Percentiles rank a stretch among this genome's conserved stretches.
These are phyloP conservation scores for Ectobius pallidus DNA, from an alignment of 2,888 invertebrate species.

Conservation along the genomic window DNA sequence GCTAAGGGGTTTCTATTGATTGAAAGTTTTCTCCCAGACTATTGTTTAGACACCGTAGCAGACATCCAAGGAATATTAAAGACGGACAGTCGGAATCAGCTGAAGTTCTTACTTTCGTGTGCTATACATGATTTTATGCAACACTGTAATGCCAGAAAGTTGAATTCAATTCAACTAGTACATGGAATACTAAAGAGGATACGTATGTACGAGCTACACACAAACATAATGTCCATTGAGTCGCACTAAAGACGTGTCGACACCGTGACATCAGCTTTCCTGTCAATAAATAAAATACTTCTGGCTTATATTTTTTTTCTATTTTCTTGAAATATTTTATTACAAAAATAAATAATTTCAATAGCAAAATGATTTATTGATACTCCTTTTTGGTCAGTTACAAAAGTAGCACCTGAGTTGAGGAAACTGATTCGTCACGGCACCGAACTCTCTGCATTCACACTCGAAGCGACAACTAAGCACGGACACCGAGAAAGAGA, in stretches of 20 bases:
- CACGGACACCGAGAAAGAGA: not conserved
- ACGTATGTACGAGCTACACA: too few species aligned
- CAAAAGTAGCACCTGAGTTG: constrained; percentile 37
- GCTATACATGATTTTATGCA: too few species aligned
- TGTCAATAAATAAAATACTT: constrained; percentile 36
- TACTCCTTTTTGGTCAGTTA: constrained; percentile 16
- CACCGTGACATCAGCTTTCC: constrained; percentile 38
- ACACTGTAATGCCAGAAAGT: too few species aligned
- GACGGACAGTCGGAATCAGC: too few species aligned
- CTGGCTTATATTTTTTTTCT: constrained; percentile 28
- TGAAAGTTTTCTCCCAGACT: too few species aligned
- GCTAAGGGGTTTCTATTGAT: too few species aligned
- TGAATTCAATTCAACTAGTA: too few species aligned
- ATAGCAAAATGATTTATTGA: constrained; percentile 14
- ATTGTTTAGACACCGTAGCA: too few species aligned
- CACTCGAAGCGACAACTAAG: not conserved
- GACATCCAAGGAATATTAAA: too few species aligned
- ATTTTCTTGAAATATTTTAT: constrained; percentile 28
- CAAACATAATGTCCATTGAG: not conserved
- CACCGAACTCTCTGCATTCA: not conserved
- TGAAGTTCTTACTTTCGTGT: too few species aligned
- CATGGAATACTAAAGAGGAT: too few species aligned
- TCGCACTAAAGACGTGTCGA: not conserved
- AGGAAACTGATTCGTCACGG: constrained; percentile 9
- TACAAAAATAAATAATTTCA: constrained; percentile 40